These are phyloP conservation scores for Chymomyza costata DNA, from an alignment of 1,140 invertebrate species.

Conservation along the genomic window DNA sequence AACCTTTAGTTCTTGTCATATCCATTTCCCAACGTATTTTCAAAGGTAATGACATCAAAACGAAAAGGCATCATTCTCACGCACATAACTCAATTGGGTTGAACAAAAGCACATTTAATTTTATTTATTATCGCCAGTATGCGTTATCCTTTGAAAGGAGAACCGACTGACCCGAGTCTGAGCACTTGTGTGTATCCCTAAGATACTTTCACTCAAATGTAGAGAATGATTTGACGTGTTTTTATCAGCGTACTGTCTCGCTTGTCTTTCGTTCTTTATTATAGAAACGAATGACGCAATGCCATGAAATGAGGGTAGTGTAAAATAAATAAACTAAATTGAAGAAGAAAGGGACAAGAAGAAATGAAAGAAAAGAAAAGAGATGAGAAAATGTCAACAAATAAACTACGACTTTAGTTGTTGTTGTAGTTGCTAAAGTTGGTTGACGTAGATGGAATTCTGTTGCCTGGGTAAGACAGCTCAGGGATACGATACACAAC, in stretches of 20 bases:
- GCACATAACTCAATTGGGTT: conserved; percentile 70
- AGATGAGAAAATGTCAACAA: conserved; percentile 57
- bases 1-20: too few relatives aligned
- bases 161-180: conserved; percentile 20
- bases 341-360: conserved; percentile 32
- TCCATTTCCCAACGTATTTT: too few relatives aligned
- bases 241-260: conserved; percentile 38
- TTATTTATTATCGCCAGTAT: conserved; percentile 56
- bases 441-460: conserved; percentile 40
- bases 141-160: conserved; percentile 31
- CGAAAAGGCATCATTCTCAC: conserved; percentile 62
- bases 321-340: conserved; percentile 52
- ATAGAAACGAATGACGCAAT: conserved; percentile 25
- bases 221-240: conserved; percentile 57
- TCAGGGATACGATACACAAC: conserved; percentile 49
- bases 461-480: conserved; percentile 12
- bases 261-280: too few relatives aligned
- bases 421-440: too few relatives aligned
- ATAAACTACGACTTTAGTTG: conserved; percentile 54
- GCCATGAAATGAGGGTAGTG: conserved; percentile 32
- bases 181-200: conserved; percentile 47
- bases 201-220: conserved; percentile 61
- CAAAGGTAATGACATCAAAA: too few relatives aligned
- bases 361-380: conserved; percentile 22
- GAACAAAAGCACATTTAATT: conserved; percentile 72